phyloP scores from a whole-genome alignment of 2,888 invertebrate genomes.

The Catotricha subobsoleta region DNA sequence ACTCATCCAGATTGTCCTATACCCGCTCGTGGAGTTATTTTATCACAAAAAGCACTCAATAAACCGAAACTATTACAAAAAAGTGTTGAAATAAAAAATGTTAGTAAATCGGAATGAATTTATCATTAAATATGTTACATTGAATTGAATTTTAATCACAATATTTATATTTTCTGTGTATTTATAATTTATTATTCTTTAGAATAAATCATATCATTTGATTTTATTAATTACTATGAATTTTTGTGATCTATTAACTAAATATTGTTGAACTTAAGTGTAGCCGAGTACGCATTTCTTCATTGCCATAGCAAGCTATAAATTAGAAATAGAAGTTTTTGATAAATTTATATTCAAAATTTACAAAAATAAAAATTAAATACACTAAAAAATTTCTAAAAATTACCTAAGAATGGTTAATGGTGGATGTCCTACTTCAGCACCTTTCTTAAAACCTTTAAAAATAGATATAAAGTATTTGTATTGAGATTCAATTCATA shows the following conservation, averaged over 20 bases:
- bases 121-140: too few species aligned
- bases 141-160: too few species aligned
- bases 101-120: too few species aligned
- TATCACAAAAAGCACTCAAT: constrained; percentile 7
- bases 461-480: constrained; percentile 10
- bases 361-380: too few species aligned
- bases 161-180: too few species aligned
- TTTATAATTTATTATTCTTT: too few species aligned
- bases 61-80: too few species aligned
- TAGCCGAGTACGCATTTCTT: not conserved
- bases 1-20: constrained; percentile 8
- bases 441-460: constrained; percentile 46
- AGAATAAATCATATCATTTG: too few species aligned
- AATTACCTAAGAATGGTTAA: constrained; percentile 34
- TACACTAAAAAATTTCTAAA: not conserved
- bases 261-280: too few species aligned
- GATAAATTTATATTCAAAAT: not conserved
- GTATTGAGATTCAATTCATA: not conserved
- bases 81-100: too few species aligned
- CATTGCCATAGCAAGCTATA: constrained; percentile 25
- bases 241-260: too few species aligned
- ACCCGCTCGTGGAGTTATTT: constrained; percentile 8
- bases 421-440: constrained; percentile 52
- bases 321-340: not conserved
- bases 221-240: too few species aligned